These are phyloP conservation scores for Tipula confusa DNA, from an alignment of 2,888 invertebrate species.

Conservation along the genomic window DNA sequence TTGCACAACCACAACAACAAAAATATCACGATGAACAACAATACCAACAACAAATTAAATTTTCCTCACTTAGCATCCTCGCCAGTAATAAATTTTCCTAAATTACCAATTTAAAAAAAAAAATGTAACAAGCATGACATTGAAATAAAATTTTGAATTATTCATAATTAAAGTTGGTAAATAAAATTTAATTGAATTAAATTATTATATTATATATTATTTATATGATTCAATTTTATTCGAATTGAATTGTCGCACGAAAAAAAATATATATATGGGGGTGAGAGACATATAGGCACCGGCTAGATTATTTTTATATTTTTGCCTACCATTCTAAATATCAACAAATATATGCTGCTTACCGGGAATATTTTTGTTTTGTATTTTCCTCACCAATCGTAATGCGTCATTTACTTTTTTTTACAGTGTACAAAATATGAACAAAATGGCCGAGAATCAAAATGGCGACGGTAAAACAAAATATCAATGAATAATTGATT, in stretches of 20 bases:
- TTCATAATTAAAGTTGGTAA: neutral
- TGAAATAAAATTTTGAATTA: neutral
- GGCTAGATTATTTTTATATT: neutral
- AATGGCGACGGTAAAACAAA: neutral
- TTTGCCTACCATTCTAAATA: neutral
- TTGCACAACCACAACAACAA: neutral
- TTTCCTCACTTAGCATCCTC: neutral
- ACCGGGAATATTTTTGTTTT: neutral
- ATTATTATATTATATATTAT: neutral
- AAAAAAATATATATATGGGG: neutral
- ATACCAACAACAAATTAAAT: neutral
- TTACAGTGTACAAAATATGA: neutral
- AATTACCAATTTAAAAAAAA: neutral
- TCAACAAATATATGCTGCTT: neutral
- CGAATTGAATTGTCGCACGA: neutral
- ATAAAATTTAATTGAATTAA: neutral
- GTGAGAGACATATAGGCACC: neutral
- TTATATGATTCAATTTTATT: neutral
- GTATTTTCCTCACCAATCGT: neutral
- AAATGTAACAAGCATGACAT: neutral
- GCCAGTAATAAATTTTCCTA: neutral
- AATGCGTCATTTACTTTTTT: neutral
- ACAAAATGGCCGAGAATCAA: neutral
- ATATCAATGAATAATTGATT: neutral
- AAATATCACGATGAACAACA: neutral